Percentiles rank a stretch among this genome's conserved stretches.
Evolutionary conservation across 2,888 invertebrate genomes (phyloP).

Genomic region (Oithona nana): DNA sequence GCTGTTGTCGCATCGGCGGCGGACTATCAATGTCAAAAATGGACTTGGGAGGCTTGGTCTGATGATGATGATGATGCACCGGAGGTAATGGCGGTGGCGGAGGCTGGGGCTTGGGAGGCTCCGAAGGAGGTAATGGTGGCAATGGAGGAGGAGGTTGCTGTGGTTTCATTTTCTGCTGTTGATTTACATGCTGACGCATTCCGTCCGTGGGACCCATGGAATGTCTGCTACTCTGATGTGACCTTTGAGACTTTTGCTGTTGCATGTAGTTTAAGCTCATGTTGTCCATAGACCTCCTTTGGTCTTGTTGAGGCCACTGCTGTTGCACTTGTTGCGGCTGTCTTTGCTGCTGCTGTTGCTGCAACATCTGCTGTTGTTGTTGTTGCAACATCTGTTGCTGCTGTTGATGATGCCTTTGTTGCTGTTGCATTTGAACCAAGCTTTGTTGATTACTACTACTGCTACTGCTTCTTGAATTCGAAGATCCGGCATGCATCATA

Average conservation of each 20-base stretch:
- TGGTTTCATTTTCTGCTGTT: not conserved
- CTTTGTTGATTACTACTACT: too few species aligned
- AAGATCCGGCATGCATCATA: too few species aligned
- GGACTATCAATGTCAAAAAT: conserved; percentile 8
- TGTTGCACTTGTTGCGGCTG: not conserved
- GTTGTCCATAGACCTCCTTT: too few species aligned
- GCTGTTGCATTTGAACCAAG: not conserved
- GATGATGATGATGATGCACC: too few species aligned
- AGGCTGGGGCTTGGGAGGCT: not conserved
- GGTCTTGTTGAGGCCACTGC: not conserved
- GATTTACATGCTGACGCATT: not conserved
- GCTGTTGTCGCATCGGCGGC: not conserved
- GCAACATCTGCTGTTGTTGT: conserved; percentile 10
- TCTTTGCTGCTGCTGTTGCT: not conserved
- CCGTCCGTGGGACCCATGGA: not conserved
- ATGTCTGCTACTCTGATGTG: not conserved
- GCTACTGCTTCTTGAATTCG: too few species aligned
- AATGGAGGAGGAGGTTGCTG: not conserved
- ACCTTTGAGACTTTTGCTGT: not conserved
- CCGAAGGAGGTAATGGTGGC: not conserved
- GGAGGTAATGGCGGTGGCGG: not conserved
- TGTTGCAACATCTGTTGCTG: not conserved
- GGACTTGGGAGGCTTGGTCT: not conserved
- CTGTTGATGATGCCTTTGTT: not conserved
- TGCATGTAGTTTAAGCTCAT: too few species aligned